Percentiles rank a stretch among this genome's conserved stretches.
Evolutionary conservation across 2,113 vertebrate species (phyloP).

Genomic region (Anarrhichthys ocellatus): DNA sequence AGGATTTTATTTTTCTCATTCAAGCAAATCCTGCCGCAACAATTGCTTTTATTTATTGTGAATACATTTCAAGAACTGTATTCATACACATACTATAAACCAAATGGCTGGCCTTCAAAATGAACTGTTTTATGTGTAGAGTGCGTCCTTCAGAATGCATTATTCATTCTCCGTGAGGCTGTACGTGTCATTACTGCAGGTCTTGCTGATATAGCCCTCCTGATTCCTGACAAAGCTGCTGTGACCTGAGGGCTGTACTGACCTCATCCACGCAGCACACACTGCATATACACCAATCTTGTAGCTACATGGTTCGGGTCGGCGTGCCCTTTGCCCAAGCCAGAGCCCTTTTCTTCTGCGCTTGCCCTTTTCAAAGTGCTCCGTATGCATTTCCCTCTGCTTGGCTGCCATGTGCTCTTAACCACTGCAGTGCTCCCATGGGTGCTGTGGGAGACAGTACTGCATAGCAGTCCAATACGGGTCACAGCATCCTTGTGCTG

Average conservation of each 20-base stretch:
- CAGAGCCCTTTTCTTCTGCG: slow-evolving; percentile 56
- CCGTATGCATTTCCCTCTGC: slow-evolving; percentile 69
- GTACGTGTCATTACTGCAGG: slow-evolving; percentile 38
- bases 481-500: slow-evolving; percentile 46
- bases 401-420: slow-evolving; percentile 60
- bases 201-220: slow-evolving; percentile 61
- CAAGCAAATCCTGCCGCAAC: slow-evolving; percentile 4
- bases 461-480: slow-evolving; percentile 46
- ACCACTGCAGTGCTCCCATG: slow-evolving; percentile 54
- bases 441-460: slow-evolving; percentile 50
- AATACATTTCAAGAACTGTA: slow-evolving; percentile 14
- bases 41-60: slow-evolving; percentile 27
- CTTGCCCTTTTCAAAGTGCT: slow-evolving; percentile 75
- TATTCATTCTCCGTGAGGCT: slow-evolving; percentile 32
- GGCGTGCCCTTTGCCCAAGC: slow-evolving; percentile 72
- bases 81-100: slow-evolving; percentile 10
- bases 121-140: slow-evolving; percentile 27
- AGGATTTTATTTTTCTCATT: slow-evolving; percentile 7
- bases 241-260: slow-evolving; percentile 60
- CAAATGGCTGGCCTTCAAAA: slow-evolving; percentile 15
- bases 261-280: slow-evolving; percentile 58
- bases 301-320: slow-evolving; percentile 66
- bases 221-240: slow-evolving; percentile 54
- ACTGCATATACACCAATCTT: slow-evolving; percentile 51
- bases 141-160: slow-evolving; percentile 51